phyloP scores from a whole-genome alignment of 2,113 vertebrate species.

The Himantopus leucocephalus region DNA sequence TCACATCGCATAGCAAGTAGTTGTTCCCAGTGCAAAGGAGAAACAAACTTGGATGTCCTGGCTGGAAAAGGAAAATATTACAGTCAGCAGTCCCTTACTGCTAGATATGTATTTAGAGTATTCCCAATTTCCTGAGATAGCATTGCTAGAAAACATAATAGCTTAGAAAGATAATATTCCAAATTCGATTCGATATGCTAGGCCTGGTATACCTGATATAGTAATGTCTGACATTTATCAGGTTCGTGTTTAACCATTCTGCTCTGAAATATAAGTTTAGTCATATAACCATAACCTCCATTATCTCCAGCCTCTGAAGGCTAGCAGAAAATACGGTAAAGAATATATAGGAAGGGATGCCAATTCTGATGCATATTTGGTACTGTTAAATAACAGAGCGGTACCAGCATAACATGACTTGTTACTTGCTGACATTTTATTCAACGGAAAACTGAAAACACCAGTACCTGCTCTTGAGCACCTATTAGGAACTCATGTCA shows the following conservation, averaged over 20 bases:
- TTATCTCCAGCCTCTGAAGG: not conserved
- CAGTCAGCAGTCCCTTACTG: not conserved
- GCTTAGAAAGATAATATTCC: not conserved
- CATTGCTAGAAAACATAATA: not conserved
- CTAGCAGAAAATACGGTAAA: not conserved
- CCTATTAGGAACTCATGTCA: not conserved
- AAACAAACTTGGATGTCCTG: not conserved
- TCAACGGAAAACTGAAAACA: not conserved
- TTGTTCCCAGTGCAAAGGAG: constrained; percentile 19
- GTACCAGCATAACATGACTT: not conserved
- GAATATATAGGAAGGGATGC: not conserved
- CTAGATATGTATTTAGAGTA: not conserved
- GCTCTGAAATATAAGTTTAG: not conserved
- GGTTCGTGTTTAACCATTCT: not conserved
- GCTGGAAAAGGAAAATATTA: not conserved
- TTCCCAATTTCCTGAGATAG: not conserved
- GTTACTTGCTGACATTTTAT: not conserved
- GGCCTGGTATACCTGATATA: not conserved
- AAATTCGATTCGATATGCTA: not conserved
- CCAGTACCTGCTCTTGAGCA: not conserved
- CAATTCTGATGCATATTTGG: not conserved
- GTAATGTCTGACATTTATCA: not conserved
- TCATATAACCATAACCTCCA: not conserved
- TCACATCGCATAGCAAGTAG: not conserved
- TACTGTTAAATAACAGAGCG: not conserved